phyloP scores from a whole-genome alignment of 1,140 invertebrate species.

The Oryzaephilus surinamensis region DNA sequence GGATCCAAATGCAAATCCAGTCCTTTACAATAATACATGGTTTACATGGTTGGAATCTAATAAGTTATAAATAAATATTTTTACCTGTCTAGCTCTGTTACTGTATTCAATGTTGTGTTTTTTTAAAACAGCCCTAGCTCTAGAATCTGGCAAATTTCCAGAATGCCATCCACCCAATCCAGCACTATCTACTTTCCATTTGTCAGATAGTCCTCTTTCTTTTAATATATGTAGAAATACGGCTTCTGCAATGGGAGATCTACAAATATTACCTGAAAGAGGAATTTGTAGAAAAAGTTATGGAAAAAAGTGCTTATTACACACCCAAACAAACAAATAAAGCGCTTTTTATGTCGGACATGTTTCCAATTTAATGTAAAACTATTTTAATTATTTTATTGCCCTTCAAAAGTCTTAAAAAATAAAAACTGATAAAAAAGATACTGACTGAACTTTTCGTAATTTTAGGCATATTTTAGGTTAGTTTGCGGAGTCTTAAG shows the following conservation, averaged over 20 bases:
- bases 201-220: constrained; percentile 34
- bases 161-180: constrained; percentile 76
- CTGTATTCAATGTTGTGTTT: constrained; percentile 60
- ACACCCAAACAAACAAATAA: too few species aligned
- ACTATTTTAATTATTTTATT: too few species aligned
- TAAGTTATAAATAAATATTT: neutral
- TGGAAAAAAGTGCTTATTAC: too few species aligned
- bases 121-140: constrained; percentile 61
- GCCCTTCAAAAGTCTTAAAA: too few species aligned
- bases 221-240: constrained; percentile 61
- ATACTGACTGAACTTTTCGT: too few species aligned
- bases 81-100: constrained; percentile 66
- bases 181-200: constrained; percentile 81
- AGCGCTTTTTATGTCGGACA: too few species aligned
- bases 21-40: constrained; percentile 34
- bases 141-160: constrained; percentile 66
- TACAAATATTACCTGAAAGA: constrained; percentile 73
- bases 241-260: constrained; percentile 90
- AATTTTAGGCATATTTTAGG: too few species aligned
- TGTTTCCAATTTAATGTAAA: too few species aligned
- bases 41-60: constrained; percentile 36
- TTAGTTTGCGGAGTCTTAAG: too few species aligned
- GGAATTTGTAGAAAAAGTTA: too few species aligned
- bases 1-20: constrained; percentile 35
- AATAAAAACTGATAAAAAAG: too few species aligned